Evolutionary conservation across 2,113 vertebrate genomes (phyloP).

Genomic region (Bubalus kerabau): DNA sequence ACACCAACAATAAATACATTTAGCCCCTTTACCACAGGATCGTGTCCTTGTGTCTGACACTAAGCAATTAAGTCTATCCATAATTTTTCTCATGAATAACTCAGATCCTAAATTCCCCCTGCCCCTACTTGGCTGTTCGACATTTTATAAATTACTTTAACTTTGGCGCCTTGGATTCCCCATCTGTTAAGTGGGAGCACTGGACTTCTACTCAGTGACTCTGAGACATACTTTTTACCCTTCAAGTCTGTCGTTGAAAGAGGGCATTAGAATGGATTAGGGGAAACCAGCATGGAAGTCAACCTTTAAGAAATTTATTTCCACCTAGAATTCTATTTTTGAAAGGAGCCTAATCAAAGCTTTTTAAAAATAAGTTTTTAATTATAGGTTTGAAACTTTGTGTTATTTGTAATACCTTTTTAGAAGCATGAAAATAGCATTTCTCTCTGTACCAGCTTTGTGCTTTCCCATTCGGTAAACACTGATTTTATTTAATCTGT

Average conservation of each 20-base stretch:
- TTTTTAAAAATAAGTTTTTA: constrained; percentile 73
- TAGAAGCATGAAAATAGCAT: constrained; percentile 78
- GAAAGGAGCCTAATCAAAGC: constrained; percentile 57
- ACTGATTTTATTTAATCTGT: constrained; percentile 69
- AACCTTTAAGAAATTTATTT: constrained; percentile 49
- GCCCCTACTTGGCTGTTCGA: neutral
- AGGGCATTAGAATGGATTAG: neutral
- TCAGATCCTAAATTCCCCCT: neutral
- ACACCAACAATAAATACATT: neutral
- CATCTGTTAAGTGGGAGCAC: neutral
- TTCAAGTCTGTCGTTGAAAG: neutral
- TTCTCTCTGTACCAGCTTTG: constrained; percentile 71
- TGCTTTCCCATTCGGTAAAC: constrained; percentile 76
- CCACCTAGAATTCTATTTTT: constrained; percentile 31
- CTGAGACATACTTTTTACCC: neutral
- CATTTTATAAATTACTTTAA: neutral
- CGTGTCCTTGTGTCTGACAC: neutral
- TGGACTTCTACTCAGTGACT: neutral
- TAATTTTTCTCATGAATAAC: neutral
- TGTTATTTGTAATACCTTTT: constrained; percentile 74
- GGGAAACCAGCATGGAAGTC: neutral
- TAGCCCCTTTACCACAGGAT: neutral
- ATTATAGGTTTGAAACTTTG: constrained; percentile 66
- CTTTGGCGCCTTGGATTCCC: neutral
- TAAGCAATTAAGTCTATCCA: neutral